phyloP scores from a whole-genome alignment of 2,888 invertebrate genomes.

The Perdita meconis region DNA sequence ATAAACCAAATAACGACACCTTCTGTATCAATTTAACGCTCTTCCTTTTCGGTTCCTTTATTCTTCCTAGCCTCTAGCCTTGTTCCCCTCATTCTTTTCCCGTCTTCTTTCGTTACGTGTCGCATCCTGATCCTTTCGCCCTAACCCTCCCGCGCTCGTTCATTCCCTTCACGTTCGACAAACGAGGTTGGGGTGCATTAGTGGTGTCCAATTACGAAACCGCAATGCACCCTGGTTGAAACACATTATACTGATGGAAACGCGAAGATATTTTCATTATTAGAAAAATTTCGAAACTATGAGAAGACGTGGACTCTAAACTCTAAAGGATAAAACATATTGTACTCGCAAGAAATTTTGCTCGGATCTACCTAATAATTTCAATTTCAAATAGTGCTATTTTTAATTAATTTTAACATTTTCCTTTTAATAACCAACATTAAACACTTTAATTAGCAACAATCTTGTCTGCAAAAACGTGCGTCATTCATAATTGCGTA shows the following conservation, averaged over 20 bases:
- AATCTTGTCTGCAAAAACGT: neutral
- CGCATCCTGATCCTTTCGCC: slow-evolving; percentile 38
- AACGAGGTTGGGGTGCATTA: slow-evolving; percentile 75
- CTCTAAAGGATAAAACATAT: too few relatives aligned
- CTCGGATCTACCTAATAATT: too few relatives aligned
- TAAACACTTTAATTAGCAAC: neutral
- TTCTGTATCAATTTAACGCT: slow-evolving; percentile 46
- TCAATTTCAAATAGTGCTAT: too few relatives aligned
- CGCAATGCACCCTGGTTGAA: slow-evolving; percentile 51
- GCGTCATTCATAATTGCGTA: too few relatives aligned
- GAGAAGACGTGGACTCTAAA: slow-evolving; percentile 3
- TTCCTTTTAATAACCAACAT: too few relatives aligned
- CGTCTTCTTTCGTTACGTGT: slow-evolving; percentile 16
- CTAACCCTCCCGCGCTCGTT: slow-evolving; percentile 32
- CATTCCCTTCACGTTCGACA: slow-evolving; percentile 73
- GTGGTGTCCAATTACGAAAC: slow-evolving; percentile 73
- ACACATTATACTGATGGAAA: slow-evolving; percentile 47
- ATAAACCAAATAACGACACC: slow-evolving; percentile 72
- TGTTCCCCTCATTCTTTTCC: slow-evolving; percentile 16
- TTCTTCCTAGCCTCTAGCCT: slow-evolving; percentile 3
- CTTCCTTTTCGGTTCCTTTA: slow-evolving; percentile 39
- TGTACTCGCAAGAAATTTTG: too few relatives aligned
- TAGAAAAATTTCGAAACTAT: neutral
- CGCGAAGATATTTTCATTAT: slow-evolving; percentile 15
- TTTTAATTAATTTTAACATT: too few relatives aligned